Conservation (phyloP, 2,888 invertebrate species). For the Epirrhoe tristata region DNA sequence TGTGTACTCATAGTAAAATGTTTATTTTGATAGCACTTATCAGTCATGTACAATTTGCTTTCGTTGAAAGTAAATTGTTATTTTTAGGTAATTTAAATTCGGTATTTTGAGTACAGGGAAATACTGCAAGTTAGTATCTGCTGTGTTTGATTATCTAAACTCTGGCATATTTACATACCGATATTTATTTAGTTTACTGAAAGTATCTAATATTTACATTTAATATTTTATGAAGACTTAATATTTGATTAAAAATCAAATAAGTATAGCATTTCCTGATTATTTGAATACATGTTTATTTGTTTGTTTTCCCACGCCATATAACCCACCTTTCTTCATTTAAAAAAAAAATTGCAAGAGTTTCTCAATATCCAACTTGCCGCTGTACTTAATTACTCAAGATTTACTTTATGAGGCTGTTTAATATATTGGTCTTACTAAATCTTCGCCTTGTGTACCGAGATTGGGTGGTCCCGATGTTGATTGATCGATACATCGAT, state of each 20-base stretch:
- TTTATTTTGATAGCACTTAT: constrained; percentile 46
- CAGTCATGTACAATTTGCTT: constrained; percentile 36
- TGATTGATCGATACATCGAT: constrained; percentile 61
- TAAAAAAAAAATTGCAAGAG: constrained; percentile 1
- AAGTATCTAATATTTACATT: not conserved
- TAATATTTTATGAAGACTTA: constrained; percentile 15
- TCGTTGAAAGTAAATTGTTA: constrained; percentile 31
- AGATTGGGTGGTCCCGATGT: constrained; percentile 66
- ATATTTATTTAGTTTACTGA: constrained; percentile 8
- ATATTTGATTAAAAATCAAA: constrained; percentile 16
- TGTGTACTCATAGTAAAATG: constrained; percentile 44
- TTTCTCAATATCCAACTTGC: constrained; percentile 9
- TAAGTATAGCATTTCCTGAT: not conserved
- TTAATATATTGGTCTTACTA: constrained; percentile 44
- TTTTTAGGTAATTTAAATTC: constrained; percentile 14
- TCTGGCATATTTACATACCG: constrained; percentile 20
- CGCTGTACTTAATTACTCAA: constrained; percentile 9
- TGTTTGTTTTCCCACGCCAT: constrained; percentile 18
- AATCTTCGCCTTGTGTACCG: constrained; percentile 33
- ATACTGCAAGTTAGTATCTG: constrained; percentile 16
- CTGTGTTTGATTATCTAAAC: constrained; percentile 8
- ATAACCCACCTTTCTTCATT: not conserved
- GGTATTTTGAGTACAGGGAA: constrained; percentile 3
- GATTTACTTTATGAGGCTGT: constrained; percentile 12
- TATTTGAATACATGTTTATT: not conserved